These are phyloP conservation scores for Palythoa grandiflora DNA, from an alignment of 92 coral and sea anemone genomes.

Conservation along the genomic window DNA sequence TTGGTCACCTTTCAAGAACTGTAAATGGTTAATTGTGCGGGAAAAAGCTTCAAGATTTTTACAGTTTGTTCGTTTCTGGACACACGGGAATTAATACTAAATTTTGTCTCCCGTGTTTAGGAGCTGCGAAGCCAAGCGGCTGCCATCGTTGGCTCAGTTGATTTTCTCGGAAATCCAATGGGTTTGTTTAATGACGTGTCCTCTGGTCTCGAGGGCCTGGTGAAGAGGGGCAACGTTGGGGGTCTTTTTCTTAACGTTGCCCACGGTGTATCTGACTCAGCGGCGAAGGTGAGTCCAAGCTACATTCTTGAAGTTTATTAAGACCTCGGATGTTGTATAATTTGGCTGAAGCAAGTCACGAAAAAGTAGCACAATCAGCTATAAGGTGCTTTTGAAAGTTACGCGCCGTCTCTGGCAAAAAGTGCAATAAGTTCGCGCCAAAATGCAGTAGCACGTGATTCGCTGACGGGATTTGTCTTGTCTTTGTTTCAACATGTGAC, in stretches of 20 bases:
- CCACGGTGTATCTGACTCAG: conserved; percentile 97
- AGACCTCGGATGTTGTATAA: too few species aligned
- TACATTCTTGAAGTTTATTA: not conserved
- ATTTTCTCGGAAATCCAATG: conserved; percentile 98
- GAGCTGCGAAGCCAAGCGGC: conserved; percentile 96
- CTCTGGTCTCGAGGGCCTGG: conserved; percentile 97
- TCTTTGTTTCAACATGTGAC: not conserved
- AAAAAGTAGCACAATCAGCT: too few species aligned
- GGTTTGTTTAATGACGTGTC: conserved; percentile 97
- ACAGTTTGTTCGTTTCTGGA: not conserved
- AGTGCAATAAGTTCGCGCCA: not conserved
- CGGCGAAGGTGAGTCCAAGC: conserved; percentile 81
- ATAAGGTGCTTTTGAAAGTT: too few species aligned
- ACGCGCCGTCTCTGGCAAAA: too few species aligned
- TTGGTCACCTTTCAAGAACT: too few species aligned
- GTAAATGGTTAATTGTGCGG: too few species aligned
- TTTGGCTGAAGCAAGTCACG: too few species aligned
- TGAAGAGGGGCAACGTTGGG: conserved; percentile 94
- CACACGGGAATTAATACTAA: not conserved
- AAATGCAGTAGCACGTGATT: not conserved
- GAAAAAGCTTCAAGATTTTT: too few species aligned
- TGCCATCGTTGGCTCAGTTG: conserved; percentile 92
- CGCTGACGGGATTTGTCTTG: not conserved
- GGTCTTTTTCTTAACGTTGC: conserved; percentile 94
- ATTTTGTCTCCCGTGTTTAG: conserved; percentile 45